Percentiles rank a stretch among this genome's conserved stretches.
Conservation (phyloP, 1,140 invertebrate species). For the Rhagoletis pomonella region DNA sequence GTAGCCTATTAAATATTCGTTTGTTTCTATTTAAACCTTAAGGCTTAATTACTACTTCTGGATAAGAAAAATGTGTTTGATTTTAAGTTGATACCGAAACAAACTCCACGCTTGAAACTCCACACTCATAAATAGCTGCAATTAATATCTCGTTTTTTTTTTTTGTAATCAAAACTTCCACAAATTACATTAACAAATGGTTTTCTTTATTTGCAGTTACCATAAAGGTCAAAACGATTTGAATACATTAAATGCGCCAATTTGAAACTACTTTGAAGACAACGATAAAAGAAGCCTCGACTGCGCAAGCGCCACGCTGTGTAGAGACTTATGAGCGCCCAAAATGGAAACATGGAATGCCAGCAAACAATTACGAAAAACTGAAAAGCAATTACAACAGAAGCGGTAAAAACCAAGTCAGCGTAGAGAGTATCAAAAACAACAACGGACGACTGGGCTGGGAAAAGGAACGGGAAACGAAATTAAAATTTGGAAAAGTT, state of each 20-base stretch:
- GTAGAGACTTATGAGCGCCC: neutral
- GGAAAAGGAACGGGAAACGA: neutral
- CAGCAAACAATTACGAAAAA: conserved; percentile 21
- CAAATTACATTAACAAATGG: conserved; percentile 12
- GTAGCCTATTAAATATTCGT: too few species aligned
- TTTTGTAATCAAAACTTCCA: neutral
- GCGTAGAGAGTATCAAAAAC: neutral
- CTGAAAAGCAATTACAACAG: neutral
- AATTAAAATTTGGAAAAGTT: neutral
- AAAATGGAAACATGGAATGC: conserved; percentile 45
- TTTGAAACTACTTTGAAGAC: conserved; percentile 23
- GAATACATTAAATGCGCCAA: neutral
- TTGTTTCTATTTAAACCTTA: too few species aligned
- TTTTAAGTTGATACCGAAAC: too few species aligned
- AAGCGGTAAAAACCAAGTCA: conserved; percentile 25
- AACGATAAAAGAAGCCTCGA: neutral
- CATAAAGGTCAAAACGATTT: conserved; percentile 15
- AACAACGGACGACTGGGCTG: neutral
- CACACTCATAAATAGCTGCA: too few species aligned
- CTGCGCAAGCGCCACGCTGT: neutral
- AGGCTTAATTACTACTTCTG: too few species aligned
- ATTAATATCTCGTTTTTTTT: neutral
- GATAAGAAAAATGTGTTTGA: too few species aligned
- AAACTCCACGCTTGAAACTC: too few species aligned
- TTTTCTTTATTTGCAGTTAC: conserved; percentile 22